Percentiles rank a stretch among this genome's conserved stretches.
phyloP scores from a whole-genome alignment of 2,888 invertebrate species.

The Thalpophila matura region DNA sequence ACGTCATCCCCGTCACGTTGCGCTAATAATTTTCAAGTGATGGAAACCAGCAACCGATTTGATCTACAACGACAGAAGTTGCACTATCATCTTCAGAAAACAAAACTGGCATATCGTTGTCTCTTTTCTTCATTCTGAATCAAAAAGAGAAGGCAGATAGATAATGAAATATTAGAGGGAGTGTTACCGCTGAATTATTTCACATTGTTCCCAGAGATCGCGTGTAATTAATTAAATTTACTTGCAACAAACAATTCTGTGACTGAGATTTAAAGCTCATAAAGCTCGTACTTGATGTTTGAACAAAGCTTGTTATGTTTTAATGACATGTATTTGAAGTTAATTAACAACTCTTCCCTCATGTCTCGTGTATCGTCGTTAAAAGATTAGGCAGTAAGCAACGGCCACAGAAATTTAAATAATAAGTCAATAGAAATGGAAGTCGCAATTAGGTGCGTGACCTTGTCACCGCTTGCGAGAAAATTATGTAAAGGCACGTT shows the following conservation, averaged over 20 bases:
- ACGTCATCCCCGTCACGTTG: too few relatives aligned
- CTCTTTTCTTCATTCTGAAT: conserved; percentile 12
- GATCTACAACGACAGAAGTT: conserved; percentile 64
- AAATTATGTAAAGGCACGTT: too few relatives aligned
- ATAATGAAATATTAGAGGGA: conserved; percentile 50
- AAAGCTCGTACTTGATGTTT: conserved; percentile 35
- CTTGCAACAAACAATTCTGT: conserved; percentile 51
- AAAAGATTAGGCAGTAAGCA: too few relatives aligned
- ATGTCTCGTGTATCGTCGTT: background rate
- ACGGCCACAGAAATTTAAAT: too few relatives aligned
- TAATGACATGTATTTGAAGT: conserved; percentile 36
- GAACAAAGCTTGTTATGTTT: conserved; percentile 40
- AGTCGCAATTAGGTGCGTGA: too few relatives aligned
- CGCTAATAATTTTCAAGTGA: too few relatives aligned
- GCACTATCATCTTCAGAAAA: conserved; percentile 57
- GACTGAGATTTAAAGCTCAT: conserved; percentile 44
- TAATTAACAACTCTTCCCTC: conserved; percentile 16
- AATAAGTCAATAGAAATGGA: too few relatives aligned
- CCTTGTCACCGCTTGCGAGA: too few relatives aligned
- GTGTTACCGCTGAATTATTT: conserved; percentile 26
- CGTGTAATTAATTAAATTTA: conserved; percentile 57
- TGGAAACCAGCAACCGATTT: conserved; percentile 59
- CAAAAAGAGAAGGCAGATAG: conserved; percentile 13
- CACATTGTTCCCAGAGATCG: conserved; percentile 39
- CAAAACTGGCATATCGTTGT: conserved; percentile 4